Evolutionary conservation across 1,140 invertebrate genomes (phyloP).

Genomic region (Drosophila mauritiana): DNA sequence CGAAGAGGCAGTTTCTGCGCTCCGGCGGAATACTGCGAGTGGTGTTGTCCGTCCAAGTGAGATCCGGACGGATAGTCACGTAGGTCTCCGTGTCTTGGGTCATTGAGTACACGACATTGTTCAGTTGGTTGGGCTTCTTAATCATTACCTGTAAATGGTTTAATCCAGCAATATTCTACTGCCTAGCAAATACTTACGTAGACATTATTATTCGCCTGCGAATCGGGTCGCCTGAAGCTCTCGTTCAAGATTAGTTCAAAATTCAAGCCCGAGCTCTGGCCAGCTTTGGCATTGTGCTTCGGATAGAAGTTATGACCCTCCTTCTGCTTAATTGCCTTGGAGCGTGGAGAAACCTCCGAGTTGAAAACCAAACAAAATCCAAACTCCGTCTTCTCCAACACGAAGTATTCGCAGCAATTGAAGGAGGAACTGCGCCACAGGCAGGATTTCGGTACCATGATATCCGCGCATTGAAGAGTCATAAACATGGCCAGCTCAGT

Average conservation of each 20-base stretch:
- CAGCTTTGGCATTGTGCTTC: conserved; percentile 66
- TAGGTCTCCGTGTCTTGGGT: conserved; percentile 71
- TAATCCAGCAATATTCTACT: no score
- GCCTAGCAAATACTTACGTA: conserved; percentile 29
- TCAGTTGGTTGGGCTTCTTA: conserved; percentile 64
- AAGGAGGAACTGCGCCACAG: conserved; percentile 56
- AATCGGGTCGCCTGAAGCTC: conserved; percentile 51
- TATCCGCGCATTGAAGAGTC: conserved; percentile 49
- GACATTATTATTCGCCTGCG: conserved; percentile 59
- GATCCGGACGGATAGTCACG: conserved; percentile 63
- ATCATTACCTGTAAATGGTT: conserved; percentile 60
- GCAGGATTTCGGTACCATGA: conserved; percentile 48
- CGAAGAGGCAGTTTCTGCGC: conserved; percentile 63
- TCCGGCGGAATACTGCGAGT: conserved; percentile 47
- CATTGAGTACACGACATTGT: conserved; percentile 62
- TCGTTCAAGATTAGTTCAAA: conserved; percentile 54
- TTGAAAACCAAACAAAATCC: conserved; percentile 71
- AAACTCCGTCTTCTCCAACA: conserved; percentile 67
- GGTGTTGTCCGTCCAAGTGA: conserved; percentile 62
- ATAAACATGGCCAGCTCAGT: conserved; percentile 42
- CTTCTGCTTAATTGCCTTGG: conserved; percentile 21
- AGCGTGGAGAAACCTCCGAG: conserved; percentile 51
- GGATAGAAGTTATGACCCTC: conserved; percentile 61
- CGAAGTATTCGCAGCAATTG: conserved; percentile 69
- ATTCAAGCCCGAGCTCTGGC: conserved; percentile 61